Evolutionary conservation across 2,888 invertebrate species (phyloP), one percentile per base, ranked within the genome.

Genomic region (Latrodectus elegans): DNA sequence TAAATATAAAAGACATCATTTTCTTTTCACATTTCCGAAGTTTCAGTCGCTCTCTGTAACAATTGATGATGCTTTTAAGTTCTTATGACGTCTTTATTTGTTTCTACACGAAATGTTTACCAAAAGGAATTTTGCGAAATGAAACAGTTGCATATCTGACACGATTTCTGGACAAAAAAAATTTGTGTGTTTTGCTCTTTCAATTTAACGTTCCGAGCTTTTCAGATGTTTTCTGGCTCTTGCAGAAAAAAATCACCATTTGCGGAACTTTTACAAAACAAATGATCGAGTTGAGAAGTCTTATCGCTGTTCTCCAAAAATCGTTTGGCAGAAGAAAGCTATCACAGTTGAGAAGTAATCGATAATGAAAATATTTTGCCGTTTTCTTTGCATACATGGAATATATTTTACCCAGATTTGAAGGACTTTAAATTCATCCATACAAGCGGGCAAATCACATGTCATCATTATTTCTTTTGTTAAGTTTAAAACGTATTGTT

Each of bases 251-350:
- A n/a, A 60, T 60, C 8, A 74, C 51, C 73, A 79, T 84, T 79
- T 65, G 38, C 68, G 65, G 74, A 65, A 72, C 53, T 84, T 84
- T 84, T 73, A 17, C 53, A 53, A 68, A 84, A 74, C 73, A 71
- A 72, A n/a, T 67, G 82, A 60, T 70, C 68, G 78, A 73, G 78
- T 84, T 79, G 84, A 84, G 84, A 74, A 74, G 84, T 73, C 84
- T 84, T 84, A 79, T 79, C 74, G 49, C 51, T 17, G 53, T 68
- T 84, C 49, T 73, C 78, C 74, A 79, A 74, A 84, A 85, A 85
- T 85, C 79, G 75, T 80, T 85, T 85, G 79, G 70, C 75, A 85
- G 70, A 73, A 51, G 79, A 60, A 60, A 60, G 60, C 60, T 60
- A 15, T 60, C n/a, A 15, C 60, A 15, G 60, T 60, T 12, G 14